phyloP scores from a whole-genome alignment of 2,888 invertebrate genomes.

The Conus canariensis region DNA sequence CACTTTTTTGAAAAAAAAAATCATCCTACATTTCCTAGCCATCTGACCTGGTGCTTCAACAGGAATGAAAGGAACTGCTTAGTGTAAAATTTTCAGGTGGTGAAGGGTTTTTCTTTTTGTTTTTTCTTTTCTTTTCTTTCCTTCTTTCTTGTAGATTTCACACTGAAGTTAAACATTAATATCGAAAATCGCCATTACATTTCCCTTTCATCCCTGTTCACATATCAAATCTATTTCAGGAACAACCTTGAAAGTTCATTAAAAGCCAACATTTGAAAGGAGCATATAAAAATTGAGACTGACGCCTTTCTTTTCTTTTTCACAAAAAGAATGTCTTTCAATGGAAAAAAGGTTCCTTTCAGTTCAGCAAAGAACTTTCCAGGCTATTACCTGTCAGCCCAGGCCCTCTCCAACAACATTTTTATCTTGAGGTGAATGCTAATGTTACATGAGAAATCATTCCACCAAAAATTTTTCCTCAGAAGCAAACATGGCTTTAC shows the following conservation, averaged over 20 bases:
- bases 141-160: not conserved
- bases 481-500: not conserved
- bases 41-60: slow-evolving; percentile 42
- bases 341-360: not conserved
- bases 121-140: not conserved
- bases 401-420: slow-evolving; percentile 57
- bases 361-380: slow-evolving; percentile 41
- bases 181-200: not conserved
- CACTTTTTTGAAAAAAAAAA: not conserved
- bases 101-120: not conserved
- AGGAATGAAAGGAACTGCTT: slow-evolving; percentile 38
- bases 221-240: slow-evolving; percentile 35
- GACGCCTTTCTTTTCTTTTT: not conserved
- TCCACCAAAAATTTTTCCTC: not conserved
- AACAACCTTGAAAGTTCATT: slow-evolving; percentile 45
- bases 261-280: slow-evolving; percentile 3
- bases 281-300: not conserved
- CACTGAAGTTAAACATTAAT: not conserved
- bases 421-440: slow-evolving; percentile 46
- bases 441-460: slow-evolving; percentile 41
- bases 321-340: not conserved
- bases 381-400: slow-evolving; percentile 57
- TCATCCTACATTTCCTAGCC: slow-evolving; percentile 12
- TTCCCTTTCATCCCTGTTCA: slow-evolving; percentile 39
- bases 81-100: not conserved